Conservation (phyloP, 2,113 vertebrate genomes). For the Osmerus eperlanus region DNA sequence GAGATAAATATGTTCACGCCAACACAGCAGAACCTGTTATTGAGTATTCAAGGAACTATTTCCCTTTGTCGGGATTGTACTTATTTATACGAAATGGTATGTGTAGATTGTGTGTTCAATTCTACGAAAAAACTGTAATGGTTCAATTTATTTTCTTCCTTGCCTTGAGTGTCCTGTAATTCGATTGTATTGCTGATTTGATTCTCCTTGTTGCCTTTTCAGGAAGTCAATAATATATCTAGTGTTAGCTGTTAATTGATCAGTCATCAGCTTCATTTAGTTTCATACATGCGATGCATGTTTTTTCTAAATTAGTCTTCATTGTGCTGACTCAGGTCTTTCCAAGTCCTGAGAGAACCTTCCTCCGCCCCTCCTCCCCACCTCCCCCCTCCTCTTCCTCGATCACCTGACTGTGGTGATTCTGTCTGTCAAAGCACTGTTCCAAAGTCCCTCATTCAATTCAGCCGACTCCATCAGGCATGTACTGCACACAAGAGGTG, state of each 20-base stretch:
- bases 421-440: conserved; percentile 41
- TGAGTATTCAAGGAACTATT: conserved; percentile 21
- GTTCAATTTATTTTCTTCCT: background rate
- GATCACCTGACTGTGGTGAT: background rate
- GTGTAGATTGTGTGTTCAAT: too few relatives aligned
- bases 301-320: conserved; percentile 26
- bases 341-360: conserved; percentile 1
- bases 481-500: too few relatives aligned
- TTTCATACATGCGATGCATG: conserved; percentile 29
- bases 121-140: too few relatives aligned
- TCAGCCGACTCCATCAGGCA: conserved; percentile 11
- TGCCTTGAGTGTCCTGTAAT: background rate
- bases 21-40: conserved; percentile 33
- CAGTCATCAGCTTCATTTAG: background rate
- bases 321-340: background rate
- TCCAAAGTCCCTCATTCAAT: conserved; percentile 46
- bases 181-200: background rate
- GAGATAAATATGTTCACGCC: conserved; percentile 24
- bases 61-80: conserved; percentile 1
- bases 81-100: background rate
- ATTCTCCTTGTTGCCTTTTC: background rate
- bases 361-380: background rate
- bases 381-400: background rate
- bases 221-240: too few relatives aligned
- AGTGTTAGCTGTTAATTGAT: background rate